phyloP scores from a whole-genome alignment of 2,888 invertebrate genomes.

The Notodonta ziczac region DNA sequence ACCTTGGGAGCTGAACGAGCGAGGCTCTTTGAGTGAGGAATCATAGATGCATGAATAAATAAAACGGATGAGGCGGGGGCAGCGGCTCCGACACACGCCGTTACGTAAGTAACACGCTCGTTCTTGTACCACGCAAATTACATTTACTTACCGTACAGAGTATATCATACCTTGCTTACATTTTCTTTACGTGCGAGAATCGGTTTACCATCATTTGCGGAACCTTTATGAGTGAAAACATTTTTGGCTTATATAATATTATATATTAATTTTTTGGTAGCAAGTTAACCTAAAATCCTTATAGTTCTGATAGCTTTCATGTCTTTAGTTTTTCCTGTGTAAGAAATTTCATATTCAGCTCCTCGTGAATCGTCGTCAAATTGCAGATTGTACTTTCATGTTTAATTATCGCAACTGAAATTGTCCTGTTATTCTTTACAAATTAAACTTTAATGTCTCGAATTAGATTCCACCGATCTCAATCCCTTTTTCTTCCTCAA shows the following conservation, averaged over 20 bases:
- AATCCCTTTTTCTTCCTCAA: too few relatives aligned
- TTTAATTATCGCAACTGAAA: too few relatives aligned
- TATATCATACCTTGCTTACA: slow-evolving; percentile 14
- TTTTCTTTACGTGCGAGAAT: slow-evolving; percentile 21
- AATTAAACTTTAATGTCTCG: too few relatives aligned
- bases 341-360: too few relatives aligned
- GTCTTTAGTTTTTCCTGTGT: too few relatives aligned
- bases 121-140: slow-evolving; percentile 27
- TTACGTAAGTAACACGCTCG: slow-evolving; percentile 37
- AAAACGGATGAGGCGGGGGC: slow-evolving; percentile 24
- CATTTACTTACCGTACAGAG: slow-evolving; percentile 14
- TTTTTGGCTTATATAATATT: neutral
- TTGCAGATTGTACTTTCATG: too few relatives aligned
- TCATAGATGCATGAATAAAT: slow-evolving; percentile 42
- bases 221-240: neutral
- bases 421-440: too few relatives aligned
- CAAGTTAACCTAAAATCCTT: too few relatives aligned
- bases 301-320: too few relatives aligned
- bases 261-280: too few relatives aligned
- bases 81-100: slow-evolving; percentile 21
- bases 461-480: too few relatives aligned
- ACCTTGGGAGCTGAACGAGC: slow-evolving; percentile 21
- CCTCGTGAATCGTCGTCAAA: too few relatives aligned
- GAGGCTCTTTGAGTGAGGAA: slow-evolving; percentile 17
- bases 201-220: slow-evolving; percentile 5